Percentiles rank a stretch among this genome's conserved stretches.
Evolutionary conservation across 2,797 vertebrate genomes (phyloP).

Genomic region (Acanthiza pusilla): DNA sequence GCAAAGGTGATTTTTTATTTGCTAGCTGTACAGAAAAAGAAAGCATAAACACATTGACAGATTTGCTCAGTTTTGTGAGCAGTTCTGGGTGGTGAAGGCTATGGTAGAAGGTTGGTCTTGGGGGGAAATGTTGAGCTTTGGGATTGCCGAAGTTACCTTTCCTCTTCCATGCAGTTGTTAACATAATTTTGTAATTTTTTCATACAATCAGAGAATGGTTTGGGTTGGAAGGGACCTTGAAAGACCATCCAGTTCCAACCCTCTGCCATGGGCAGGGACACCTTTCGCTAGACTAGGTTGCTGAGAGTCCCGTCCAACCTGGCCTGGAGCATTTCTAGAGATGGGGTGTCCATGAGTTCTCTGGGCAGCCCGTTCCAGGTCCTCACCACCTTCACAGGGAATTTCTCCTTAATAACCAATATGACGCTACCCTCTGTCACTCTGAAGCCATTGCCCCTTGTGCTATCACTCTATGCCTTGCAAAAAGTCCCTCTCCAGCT

Average conservation of each 20-base stretch:
- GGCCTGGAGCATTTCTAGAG: background rate
- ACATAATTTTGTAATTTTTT: rapidly evolving
- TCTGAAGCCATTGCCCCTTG: background rate
- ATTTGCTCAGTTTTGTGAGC: background rate
- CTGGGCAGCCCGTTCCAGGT: background rate
- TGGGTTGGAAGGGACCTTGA: background rate
- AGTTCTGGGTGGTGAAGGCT: background rate
- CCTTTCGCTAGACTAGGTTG: background rate
- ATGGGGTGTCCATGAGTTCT: rapidly evolving
- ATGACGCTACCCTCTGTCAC: background rate
- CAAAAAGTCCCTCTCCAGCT: background rate
- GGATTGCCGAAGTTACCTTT: background rate
- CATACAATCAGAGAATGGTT: background rate
- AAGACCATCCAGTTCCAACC: background rate
- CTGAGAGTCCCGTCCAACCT: background rate
- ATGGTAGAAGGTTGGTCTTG: background rate
- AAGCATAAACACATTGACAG: background rate
- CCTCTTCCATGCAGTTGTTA: background rate
- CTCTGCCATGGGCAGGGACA: background rate
- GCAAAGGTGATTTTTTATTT: background rate
- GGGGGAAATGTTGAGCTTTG: background rate
- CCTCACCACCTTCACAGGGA: background rate
- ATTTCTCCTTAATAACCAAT: background rate
- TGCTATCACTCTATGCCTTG: background rate
- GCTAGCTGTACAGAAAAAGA: background rate